Evolutionary conservation across 2,113 vertebrate species (phyloP).

Genomic region (Macrotus californicus): DNA sequence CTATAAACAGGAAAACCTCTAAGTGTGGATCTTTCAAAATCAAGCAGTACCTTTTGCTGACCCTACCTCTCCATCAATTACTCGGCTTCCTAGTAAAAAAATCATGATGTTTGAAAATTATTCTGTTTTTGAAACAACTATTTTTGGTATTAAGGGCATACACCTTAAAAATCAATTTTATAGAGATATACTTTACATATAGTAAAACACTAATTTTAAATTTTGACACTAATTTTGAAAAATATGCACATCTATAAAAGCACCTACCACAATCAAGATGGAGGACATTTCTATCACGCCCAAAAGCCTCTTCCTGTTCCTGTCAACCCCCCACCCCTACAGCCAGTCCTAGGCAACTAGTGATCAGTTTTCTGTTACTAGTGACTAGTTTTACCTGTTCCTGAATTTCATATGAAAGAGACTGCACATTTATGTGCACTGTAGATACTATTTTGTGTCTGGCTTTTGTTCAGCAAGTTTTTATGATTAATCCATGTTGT

Average conservation of each 20-base stretch:
- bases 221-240: not conserved
- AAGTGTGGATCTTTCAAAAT: not conserved
- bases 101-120: not conserved
- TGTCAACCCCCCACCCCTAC: not conserved
- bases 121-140: not conserved
- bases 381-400: not conserved
- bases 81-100: not conserved
- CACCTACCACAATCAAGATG: not conserved
- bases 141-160: not conserved
- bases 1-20: not conserved
- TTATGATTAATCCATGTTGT: not conserved
- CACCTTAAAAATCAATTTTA: not conserved
- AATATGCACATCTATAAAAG: not conserved
- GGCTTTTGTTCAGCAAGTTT: not conserved
- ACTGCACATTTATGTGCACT: not conserved
- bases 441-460: not conserved
- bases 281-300: not conserved
- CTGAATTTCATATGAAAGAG: not conserved
- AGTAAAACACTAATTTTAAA: not conserved
- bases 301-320: not conserved
- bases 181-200: not conserved
- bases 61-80: not conserved
- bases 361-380: not conserved
- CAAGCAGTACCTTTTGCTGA: not conserved
- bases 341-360: not conserved